These are phyloP conservation scores for Aethina tumida DNA, from an alignment of 1,140 invertebrate species.

Conservation along the genomic window DNA sequence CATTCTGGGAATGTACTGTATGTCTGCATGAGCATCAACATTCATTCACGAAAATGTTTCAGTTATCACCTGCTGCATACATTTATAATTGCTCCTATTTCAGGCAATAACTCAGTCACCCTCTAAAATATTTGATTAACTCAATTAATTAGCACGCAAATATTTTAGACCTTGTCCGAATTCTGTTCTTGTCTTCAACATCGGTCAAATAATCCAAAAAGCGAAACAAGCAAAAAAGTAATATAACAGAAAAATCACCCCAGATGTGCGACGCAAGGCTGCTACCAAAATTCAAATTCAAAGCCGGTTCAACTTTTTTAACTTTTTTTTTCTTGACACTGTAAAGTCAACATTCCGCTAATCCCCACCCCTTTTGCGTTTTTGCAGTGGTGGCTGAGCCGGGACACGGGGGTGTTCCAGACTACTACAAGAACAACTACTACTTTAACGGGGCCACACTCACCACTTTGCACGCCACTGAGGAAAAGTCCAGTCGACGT, in stretches of 20 bases:
- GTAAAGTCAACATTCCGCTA: conserved; percentile 28
- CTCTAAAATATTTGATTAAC: too few relatives aligned
- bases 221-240: conserved; percentile 1
- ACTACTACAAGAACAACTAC: conserved; percentile 74
- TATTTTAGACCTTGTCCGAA: too few relatives aligned
- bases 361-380: conserved; percentile 52
- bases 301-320: conserved; percentile 14
- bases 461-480: conserved; percentile 44
- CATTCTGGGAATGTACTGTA: too few relatives aligned
- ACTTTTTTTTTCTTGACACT: conserved; percentile 2
- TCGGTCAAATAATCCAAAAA: too few relatives aligned
- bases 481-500: conserved; percentile 55
- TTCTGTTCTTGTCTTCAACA: too few relatives aligned
- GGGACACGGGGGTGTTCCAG: conserved; percentile 57
- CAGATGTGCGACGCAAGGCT: conserved; percentile 31
- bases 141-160: too few relatives aligned
- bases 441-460: conserved; percentile 40
- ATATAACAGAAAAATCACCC: conserved; percentile 21
- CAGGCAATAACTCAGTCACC: too few relatives aligned
- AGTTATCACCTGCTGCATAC: too few relatives aligned
- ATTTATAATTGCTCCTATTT: too few relatives aligned
- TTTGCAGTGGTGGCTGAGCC: conserved; percentile 66
- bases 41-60: too few relatives aligned
- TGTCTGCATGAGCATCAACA: too few relatives aligned
- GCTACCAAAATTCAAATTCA: conserved; percentile 16